Base-by-base conservation (phyloP, 2,113 vertebrate genomes). In the Brachionichthys hirsutus region DNA sequence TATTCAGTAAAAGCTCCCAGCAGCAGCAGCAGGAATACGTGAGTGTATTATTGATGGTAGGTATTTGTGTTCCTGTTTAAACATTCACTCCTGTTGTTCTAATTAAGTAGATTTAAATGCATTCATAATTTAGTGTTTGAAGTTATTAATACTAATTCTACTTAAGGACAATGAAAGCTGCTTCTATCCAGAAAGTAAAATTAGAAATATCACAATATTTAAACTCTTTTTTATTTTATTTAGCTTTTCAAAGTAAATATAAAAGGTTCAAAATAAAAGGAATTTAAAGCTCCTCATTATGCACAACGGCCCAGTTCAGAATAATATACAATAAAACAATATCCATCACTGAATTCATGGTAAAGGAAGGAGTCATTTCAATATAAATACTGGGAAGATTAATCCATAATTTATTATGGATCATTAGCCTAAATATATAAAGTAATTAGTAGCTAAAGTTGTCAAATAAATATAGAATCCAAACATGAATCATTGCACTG, bases 401-500 rank as follows among this genome's bases (percentile, higher is more conserved):
- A 47, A 49, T 24, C 6, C 13, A 14, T 50, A 50, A 30, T 30
- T 30, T 30, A 6, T 30, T 30, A 30, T 30, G 24, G 4, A 30
- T 30, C 3, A 30, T 30, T 30, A 30, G 24, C 8, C 24, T 30
- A 30, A 30, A 30, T 30, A 30, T 6, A 30, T 6, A 30, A 6
- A 30, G 24, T 30, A 30, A 30, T 6, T 8, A 30, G 4, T n/a
- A n/a, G n/a, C n/a, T n/a, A n/a, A n/a, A n/a, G n/a, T n/a, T n/a
- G n/a, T n/a, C n/a, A n/a, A 30, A 30, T 30, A 30, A 30, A 30
- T 6, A 30, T 30, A 3, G 24, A 30, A 30, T 30, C 4, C 4
- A 30, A 30, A 2, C 8, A 30, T 62, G 70, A 62, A 77, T 81
- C 63, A 57, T 55, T 75, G 54, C 34, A 58, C 80, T 68, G 71